Percentiles rank a stretch among this genome's conserved stretches.
Evolutionary conservation across 2,888 invertebrate species (phyloP).

Genomic region (Ariolimax columbianus): DNA sequence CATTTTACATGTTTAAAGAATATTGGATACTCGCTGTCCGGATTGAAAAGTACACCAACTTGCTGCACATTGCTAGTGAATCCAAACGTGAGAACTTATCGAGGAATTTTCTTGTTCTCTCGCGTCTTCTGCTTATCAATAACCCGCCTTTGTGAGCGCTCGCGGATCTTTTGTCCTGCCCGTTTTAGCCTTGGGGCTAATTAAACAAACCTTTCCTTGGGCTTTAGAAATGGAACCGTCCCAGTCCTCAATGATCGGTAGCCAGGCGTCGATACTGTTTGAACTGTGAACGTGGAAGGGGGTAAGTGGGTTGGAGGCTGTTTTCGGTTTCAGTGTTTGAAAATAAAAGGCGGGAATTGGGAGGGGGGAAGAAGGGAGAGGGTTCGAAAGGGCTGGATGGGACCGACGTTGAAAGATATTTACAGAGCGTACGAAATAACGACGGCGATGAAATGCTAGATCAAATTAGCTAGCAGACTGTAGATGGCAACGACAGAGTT

Average conservation of each 20-base stretch:
- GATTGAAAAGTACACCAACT: neutral
- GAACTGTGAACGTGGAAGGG: neutral
- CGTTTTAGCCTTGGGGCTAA: neutral
- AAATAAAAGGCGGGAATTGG: no score
- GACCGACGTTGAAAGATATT: no score
- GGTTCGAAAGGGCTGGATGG: no score
- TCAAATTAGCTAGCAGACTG: no score
- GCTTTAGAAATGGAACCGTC: conserved; percentile 2
- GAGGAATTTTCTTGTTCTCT: neutral
- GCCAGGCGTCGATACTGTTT: conserved; percentile 13
- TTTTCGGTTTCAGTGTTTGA: no score
- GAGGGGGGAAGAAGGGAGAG: no score
- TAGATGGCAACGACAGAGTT: no score
- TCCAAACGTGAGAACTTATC: neutral
- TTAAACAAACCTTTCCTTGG: conserved; percentile 4
- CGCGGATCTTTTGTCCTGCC: neutral
- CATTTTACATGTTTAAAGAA: neutral
- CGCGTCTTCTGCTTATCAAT: neutral
- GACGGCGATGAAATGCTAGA: no score
- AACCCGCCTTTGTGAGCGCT: neutral
- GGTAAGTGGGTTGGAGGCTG: neutral
- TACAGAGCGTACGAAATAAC: no score
- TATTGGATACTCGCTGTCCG: neutral
- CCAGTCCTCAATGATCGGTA: neutral
- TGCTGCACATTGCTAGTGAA: neutral